Evolutionary conservation across 2,113 vertebrate species (phyloP), one percentile per base, ranked within the genome.

Genomic region (Mus pahari): DNA sequence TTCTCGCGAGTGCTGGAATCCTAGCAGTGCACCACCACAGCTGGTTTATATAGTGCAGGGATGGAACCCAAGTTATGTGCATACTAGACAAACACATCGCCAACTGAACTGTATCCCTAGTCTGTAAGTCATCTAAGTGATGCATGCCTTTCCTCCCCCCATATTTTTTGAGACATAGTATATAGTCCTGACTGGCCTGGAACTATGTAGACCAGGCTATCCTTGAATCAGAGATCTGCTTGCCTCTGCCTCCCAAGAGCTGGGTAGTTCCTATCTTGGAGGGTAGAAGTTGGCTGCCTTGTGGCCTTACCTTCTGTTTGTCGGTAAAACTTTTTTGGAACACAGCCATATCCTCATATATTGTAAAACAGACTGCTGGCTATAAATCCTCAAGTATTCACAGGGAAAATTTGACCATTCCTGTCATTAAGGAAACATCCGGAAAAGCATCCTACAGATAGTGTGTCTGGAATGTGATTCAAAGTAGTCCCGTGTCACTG

Each of bases 291-390:
- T 89, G 71, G 22, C n/a, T 71, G 91, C 50, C 70, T 91, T 91
- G 24, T 10, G 28, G 58, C 33, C 60, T 53, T 10, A 42, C 39
- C n/a, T 89, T 81, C 28, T 42, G 4, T 50, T 73, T 45, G 17
- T 71, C 14, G 82, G 42, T 90, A 77, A 92, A 89, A n/a, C 68
- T 66, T 82, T 83, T 82, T 84, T 86, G 50, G 45, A 33, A 64
- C 48, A n/a, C 7, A 81, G 62, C 86, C 70, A 60, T 2, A 4
- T 31, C n/a, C 7, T 14, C 24, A 75, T 33, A 82, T 3, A 26
- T 13, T 39, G 33, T 55, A 11, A 79, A 53, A 28, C 42, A 45
- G 42, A 26, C 39, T 50, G 14, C 53, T 50, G 55, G 55, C 50
- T 78, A 36, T 10, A 82, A 66, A 89, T 33, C 70, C 62, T 79